Base-by-base conservation (phyloP, 2,113 vertebrate species). In the Brachionichthys hirsutus region DNA sequence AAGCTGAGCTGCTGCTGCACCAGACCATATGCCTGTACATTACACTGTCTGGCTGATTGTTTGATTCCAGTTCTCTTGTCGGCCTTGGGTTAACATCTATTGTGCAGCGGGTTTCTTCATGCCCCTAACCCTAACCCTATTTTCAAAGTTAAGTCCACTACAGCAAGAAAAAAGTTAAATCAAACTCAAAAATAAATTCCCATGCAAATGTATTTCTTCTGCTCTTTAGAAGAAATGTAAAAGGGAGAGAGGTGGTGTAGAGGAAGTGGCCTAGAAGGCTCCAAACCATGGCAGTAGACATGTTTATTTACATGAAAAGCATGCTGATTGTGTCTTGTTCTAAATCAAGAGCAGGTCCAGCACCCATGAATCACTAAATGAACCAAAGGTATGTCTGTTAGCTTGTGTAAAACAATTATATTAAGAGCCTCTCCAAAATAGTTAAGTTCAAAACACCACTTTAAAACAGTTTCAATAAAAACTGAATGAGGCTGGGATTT, bases 1-100 rank as follows among this genome's bases (percentile, higher is more conserved):
- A 43, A 68, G 49, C 62, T 44, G 15, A 62, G 48, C 68, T 47
- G 20, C 17, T 65, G 24, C 50, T 46, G 3, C 9, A 47, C 36
- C 61, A 48, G 44, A 30, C 38, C 40, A 14, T 17, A 43, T 38
- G 17, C 51, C 6, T 61, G 9, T 54, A 64, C 62, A 47, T 19
- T 69, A n/a, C 63, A 62, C 24, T 49, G 22, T 46, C 34, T 41
- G 42, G 54, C 30, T 71, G 17, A 51, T 24, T 51, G 34, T 17
- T 24, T 63, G 41, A 67, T 51, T 22, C 56, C n/a, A 30, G 12
- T 16, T 49, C 59, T 62, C 49, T 59, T 34, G 36, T 58, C 47
- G 41, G 62, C 13, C 30, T 34, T 43, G 30, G 62, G 49, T 61
- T 73, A 70, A 63, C 59, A 70, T 67, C 73, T 68, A 70, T 58